Percentiles rank a stretch among this genome's conserved stretches.
These are phyloP conservation scores for Chionoecetes opilio DNA, from an alignment of 1,140 invertebrate genomes.

Conservation along the genomic window DNA sequence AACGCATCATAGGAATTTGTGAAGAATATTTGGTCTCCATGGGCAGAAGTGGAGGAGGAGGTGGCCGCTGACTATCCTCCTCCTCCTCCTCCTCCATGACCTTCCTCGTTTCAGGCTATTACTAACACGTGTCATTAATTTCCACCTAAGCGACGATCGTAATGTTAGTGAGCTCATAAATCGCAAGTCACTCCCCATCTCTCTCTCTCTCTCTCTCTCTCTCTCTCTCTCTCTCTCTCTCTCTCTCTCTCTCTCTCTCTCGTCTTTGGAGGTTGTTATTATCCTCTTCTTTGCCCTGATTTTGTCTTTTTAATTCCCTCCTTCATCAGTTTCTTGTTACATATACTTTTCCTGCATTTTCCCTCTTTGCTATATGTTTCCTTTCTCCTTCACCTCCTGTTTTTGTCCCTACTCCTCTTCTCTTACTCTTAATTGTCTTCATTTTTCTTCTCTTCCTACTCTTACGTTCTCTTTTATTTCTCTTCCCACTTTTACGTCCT, in stretches of 20 bases:
- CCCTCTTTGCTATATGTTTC: neutral
- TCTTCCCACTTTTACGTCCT: neutral
- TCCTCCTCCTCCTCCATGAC: neutral
- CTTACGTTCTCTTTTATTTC: neutral
- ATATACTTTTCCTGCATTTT: neutral
- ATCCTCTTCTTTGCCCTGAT: too few relatives aligned
- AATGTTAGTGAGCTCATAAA: neutral
- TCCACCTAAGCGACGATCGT: neutral
- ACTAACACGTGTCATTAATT: neutral
- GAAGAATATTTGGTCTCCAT: neutral
- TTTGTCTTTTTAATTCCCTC: neutral
- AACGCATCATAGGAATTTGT: neutral
- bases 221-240: neutral
- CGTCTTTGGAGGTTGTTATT: neutral
- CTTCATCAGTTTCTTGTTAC: neutral
- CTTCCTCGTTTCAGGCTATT: neutral
- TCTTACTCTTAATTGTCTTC: neutral
- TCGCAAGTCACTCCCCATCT: neutral
- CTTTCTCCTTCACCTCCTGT: neutral
- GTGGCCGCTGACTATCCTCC: neutral
- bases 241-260: neutral
- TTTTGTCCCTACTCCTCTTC: neutral
- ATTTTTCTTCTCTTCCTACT: neutral
- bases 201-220: slow-evolving; percentile 14
- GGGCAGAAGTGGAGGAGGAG: neutral